Conservation (phyloP, 1,140 invertebrate species). For the Drosophila chauvacae region DNA sequence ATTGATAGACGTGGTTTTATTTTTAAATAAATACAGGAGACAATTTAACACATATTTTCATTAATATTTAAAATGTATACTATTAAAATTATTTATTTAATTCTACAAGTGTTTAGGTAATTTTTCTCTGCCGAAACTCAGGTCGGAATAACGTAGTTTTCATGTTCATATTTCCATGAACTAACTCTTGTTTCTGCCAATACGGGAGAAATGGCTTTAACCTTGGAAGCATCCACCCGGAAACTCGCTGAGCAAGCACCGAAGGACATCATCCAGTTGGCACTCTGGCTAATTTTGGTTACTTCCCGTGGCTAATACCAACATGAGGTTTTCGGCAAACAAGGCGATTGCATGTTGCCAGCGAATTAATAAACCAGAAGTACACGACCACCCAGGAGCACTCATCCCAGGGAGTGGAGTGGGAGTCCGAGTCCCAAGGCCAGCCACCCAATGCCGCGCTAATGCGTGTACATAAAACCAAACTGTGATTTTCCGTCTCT, state of each 20-base stretch:
- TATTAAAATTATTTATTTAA: background rate
- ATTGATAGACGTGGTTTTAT: background rate
- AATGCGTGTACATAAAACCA: conserved; percentile 69
- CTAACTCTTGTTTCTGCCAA: background rate
- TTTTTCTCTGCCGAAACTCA: background rate
- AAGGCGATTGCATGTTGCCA: conserved; percentile 69
- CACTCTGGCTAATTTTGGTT: conserved; percentile 10
- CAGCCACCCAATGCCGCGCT: conserved; percentile 27
- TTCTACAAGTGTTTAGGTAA: background rate
- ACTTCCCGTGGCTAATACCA: conserved; percentile 40
- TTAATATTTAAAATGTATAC: too few species aligned
- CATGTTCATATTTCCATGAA: background rate
- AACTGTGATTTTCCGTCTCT: conserved; percentile 67
- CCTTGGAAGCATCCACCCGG: background rate
- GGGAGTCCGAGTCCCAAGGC: conserved; percentile 19
- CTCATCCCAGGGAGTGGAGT: conserved; percentile 28
- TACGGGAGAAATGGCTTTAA: background rate
- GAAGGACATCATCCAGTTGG: conserved; percentile 12
- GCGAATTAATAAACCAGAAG: conserved; percentile 74
- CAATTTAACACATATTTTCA: too few species aligned
- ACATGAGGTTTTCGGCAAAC: conserved; percentile 50
- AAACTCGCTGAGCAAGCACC: conserved; percentile 11
- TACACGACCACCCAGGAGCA: conserved; percentile 49
- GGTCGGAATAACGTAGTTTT: background rate
- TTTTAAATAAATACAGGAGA: background rate